Conservation (phyloP, 1,140 invertebrate genomes). For the Notospermus geniculatus region DNA sequence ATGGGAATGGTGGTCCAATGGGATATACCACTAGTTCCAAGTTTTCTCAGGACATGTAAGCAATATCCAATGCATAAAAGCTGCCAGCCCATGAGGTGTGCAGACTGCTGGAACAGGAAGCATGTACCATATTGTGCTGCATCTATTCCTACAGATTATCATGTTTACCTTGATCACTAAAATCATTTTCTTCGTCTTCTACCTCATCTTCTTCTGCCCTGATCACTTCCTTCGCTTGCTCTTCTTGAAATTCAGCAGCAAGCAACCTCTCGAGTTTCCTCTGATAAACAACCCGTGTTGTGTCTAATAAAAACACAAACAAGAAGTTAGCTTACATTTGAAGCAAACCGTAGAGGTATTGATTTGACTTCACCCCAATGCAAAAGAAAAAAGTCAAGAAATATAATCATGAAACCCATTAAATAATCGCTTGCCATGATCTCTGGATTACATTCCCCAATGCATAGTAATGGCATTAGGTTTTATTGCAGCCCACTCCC, state of each 20-base stretch:
- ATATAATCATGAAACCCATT: too few species aligned
- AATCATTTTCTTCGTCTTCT: background rate
- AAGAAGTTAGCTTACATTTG: background rate
- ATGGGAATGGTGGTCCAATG: too few species aligned
- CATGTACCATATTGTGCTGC: too few species aligned
- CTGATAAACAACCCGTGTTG: slow-evolving; percentile 7
- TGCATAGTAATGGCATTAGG: background rate
- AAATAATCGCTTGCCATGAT: background rate
- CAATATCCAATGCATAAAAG: too few species aligned
- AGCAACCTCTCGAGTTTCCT: background rate
- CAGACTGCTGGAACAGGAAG: too few species aligned
- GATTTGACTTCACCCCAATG: background rate
- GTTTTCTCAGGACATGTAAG: too few species aligned
- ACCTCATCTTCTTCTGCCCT: background rate
- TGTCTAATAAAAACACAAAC: background rate
- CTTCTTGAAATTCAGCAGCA: background rate
- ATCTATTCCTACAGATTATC: too few species aligned
- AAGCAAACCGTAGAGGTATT: background rate
- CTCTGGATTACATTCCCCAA: background rate
- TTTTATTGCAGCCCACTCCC: background rate
- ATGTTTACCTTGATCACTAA: background rate
- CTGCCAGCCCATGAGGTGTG: too few species aligned
- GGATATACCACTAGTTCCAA: too few species aligned
- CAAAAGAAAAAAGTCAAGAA: too few species aligned
- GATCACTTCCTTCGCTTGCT: background rate